Evolutionary conservation across 2,888 invertebrate genomes (phyloP), one percentile per base, ranked within the genome.

Genomic region (Volucella bombylans): DNA sequence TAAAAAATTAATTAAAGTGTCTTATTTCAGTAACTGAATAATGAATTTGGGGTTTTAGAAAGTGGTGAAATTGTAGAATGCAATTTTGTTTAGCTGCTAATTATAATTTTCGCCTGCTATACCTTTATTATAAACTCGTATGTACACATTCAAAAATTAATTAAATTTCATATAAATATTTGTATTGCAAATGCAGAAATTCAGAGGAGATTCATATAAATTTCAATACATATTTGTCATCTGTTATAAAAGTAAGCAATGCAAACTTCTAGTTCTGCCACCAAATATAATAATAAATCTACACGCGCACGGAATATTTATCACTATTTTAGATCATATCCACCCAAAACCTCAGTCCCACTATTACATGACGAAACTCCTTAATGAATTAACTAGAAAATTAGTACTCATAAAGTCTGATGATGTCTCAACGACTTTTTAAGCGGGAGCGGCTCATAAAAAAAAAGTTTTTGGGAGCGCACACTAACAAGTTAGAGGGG

Each of bases 341-440:
- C 15, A 8, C 41, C 12, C 18, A 9, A 59, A 43, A 59, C 4
- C 41, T 41, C n/a, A 41, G 41, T 57, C 41, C 43, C 52, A 43
- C 14, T n/a, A 31, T 54, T 67, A 67, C 67, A 67, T 54, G 67
- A 67, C 43, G 11, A 67, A 67, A 67, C 49, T 67, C 54, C 23
- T 54, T 67, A 67, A 67, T 54, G 41, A 67, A 23, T 15, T 54
- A 38, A 54, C 54, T 43, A 67, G 23, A 18, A 54, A 67, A 43
- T 54, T n/a, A 54, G 43, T 54, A 23, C 67, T 54, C 52, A 52
- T 67, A 54, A 67, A 67, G 41, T 67, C 43, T 67, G 23, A 43
- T 43, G n/a, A 67, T 14, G 52, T 54, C 23, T 67, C 52, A 43
- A 54, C n/a, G 50, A 23, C 23, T 43, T n/a, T 43, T 54, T 31